Percentiles rank a stretch among this genome's conserved stretches.
These are phyloP conservation scores for Rhagonycha fulva DNA, from an alignment of 2,888 invertebrate genomes.

Conservation along the genomic window DNA sequence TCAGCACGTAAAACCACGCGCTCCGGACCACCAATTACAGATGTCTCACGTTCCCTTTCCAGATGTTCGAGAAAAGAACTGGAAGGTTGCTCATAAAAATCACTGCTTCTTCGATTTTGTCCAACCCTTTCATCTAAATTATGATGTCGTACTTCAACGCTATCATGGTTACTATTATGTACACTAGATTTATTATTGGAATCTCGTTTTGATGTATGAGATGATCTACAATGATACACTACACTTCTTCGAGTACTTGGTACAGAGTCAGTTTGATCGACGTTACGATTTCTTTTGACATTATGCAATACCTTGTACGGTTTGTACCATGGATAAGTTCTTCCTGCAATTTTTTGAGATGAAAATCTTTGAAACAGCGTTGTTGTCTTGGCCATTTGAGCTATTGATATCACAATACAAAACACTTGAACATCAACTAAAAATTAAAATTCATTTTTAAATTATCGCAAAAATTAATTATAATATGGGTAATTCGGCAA, in stretches of 20 bases:
- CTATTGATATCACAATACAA: conserved; percentile 68
- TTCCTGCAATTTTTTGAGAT: conserved; percentile 74
- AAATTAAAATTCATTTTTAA: conserved; percentile 37
- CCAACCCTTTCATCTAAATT: neutral
- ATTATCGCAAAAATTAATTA: neutral
- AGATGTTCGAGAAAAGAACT: conserved; percentile 3
- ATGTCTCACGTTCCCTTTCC: conserved; percentile 35
- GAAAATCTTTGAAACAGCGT: conserved; percentile 77
- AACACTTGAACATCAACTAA: conserved; percentile 69
- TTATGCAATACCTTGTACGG: conserved; percentile 36
- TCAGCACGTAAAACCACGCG: conserved; percentile 27
- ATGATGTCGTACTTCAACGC: neutral
- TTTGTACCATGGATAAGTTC: conserved; percentile 73
- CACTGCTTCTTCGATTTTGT: conserved; percentile 43
- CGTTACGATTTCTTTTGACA: conserved; percentile 2
- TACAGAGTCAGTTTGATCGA: conserved; percentile 14
- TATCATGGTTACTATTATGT: neutral
- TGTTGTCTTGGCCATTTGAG: conserved; percentile 72
- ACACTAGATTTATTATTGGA: neutral
- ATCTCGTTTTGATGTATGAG: neutral
- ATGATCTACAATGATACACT: conserved; percentile 9
- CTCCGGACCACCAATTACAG: conserved; percentile 38
- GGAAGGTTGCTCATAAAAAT: conserved; percentile 47
- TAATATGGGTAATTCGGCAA: neutral
- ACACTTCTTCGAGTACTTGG: neutral